Conservation (phyloP, 2,113 vertebrate genomes). For the Perca flavescens region DNA sequence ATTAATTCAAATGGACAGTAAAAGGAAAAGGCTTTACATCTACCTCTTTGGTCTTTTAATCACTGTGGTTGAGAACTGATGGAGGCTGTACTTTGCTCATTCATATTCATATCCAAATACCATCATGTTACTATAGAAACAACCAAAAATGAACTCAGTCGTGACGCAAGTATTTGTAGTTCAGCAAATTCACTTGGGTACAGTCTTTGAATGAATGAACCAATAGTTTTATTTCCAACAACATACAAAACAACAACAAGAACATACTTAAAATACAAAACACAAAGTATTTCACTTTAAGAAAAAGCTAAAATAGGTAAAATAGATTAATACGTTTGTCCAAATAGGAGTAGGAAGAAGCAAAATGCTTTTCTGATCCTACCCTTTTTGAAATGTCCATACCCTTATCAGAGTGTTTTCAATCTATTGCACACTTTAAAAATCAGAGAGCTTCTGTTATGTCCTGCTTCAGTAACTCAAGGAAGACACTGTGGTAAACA, state of each 20-base stretch:
- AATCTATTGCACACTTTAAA: neutral
- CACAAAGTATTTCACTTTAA: no score
- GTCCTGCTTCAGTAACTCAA: constrained; percentile 10
- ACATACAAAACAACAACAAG: no score
- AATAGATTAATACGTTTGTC: no score
- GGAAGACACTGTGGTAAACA: constrained; percentile 2
- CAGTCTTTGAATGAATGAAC: no score
- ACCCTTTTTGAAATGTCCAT: no score
- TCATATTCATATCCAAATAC: neutral
- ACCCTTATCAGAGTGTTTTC: no score
- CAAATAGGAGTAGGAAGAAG: no score
- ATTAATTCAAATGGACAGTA: neutral
- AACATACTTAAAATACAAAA: no score
- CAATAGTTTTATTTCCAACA: no score
- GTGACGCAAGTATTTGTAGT: neutral
- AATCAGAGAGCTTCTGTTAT: constrained; percentile 15
- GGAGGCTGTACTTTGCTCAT: neutral
- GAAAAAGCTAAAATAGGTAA: no score
- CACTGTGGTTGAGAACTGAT: neutral
- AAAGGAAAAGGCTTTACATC: neutral
- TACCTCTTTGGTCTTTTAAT: neutral
- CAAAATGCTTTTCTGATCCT: no score
- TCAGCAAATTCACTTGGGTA: neutral
- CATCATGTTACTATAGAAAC: neutral
- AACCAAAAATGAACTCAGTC: neutral